phyloP scores from a whole-genome alignment of 2,888 invertebrate species.

The Spilarctia lutea region DNA sequence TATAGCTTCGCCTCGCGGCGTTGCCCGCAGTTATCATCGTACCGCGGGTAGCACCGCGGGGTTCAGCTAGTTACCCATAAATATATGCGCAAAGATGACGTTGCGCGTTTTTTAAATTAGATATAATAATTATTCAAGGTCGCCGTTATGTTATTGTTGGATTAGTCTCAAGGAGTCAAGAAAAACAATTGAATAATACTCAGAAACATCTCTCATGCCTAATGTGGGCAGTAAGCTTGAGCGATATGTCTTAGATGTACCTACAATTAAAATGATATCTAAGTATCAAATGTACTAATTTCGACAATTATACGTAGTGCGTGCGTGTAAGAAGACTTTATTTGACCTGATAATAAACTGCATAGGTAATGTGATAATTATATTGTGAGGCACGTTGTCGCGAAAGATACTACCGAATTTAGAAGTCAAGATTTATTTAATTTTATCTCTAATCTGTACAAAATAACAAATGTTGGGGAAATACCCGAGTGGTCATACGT shows the following conservation, averaged over 20 bases:
- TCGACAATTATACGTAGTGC: not conserved
- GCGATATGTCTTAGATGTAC: not conserved
- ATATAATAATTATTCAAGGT: not conserved
- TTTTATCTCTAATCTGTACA: not conserved
- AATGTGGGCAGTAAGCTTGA: not conserved
- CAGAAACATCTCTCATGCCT: conserved; percentile 3
- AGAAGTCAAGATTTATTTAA: too few species aligned
- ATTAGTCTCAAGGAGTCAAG: not conserved
- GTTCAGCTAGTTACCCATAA: not conserved
- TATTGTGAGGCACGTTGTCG: too few species aligned
- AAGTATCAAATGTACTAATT: not conserved
- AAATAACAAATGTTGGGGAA: not conserved
- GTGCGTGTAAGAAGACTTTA: too few species aligned
- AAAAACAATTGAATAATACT: conserved; percentile 6
- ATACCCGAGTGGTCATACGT: not conserved
- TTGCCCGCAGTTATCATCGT: too few species aligned
- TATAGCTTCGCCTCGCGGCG: too few species aligned
- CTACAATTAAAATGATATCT: not conserved
- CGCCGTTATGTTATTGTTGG: not conserved
- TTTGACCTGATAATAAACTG: too few species aligned
- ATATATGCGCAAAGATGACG: not conserved
- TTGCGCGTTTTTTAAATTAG: not conserved
- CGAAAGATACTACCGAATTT: too few species aligned
- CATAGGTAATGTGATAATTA: too few species aligned
- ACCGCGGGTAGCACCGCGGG: too few species aligned